Evolutionary conservation across 2,113 vertebrate genomes (phyloP).

Genomic region (Dasyprocta punctata): DNA sequence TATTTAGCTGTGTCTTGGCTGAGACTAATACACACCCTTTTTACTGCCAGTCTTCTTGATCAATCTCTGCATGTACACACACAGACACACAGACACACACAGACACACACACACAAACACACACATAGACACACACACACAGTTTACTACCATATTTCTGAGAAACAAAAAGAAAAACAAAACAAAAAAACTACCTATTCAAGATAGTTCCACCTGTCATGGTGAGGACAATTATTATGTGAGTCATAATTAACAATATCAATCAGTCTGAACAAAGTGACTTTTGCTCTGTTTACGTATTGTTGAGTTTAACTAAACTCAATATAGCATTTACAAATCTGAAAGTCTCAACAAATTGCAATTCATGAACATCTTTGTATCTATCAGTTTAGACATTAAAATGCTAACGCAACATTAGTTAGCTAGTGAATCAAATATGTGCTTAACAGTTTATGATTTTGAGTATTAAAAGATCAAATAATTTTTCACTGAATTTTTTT

Average conservation of each 20-base stretch:
- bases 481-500: background rate
- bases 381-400: background rate
- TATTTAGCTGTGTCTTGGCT: background rate
- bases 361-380: background rate
- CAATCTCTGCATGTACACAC: background rate
- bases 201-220: background rate
- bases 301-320: background rate
- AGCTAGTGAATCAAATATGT: background rate
- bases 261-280: background rate
- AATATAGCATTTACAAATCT: background rate
- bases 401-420: background rate
- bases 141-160: background rate
- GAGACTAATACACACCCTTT: background rate
- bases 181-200: background rate
- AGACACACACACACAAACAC: background rate
- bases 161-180: conserved; percentile 8
- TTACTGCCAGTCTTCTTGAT: background rate
- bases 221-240: background rate
- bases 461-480: background rate
- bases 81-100: background rate
- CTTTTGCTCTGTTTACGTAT: background rate
- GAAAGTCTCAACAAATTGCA: background rate
- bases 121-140: background rate
- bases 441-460: background rate
- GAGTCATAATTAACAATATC: background rate